These are phyloP conservation scores for Hirtodrosophila trivittata DNA, from an alignment of 2,888 invertebrate genomes.

Conservation along the genomic window DNA sequence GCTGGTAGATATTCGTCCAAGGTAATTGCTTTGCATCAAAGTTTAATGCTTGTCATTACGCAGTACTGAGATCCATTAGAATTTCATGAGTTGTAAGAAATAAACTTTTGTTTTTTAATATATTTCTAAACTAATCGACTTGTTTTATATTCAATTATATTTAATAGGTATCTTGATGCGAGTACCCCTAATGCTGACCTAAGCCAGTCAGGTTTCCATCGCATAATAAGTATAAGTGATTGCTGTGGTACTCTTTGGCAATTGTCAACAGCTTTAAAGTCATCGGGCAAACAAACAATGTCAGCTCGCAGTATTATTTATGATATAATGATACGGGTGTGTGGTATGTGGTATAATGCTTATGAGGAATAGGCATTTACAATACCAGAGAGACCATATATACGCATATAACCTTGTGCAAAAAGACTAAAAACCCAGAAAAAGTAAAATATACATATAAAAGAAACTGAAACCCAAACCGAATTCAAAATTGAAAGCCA, in stretches of 20 bases:
- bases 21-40: slow-evolving; percentile 19
- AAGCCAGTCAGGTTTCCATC: slow-evolving; percentile 22
- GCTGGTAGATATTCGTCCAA: too few relatives aligned
- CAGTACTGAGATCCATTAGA: slow-evolving; percentile 23
- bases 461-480: slow-evolving; percentile 21
- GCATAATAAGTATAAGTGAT: too few relatives aligned
- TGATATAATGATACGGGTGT: slow-evolving; percentile 64
- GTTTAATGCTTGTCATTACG: slow-evolving; percentile 31
- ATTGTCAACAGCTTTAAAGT: slow-evolving; percentile 51
- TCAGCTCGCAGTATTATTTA: slow-evolving; percentile 36
- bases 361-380: slow-evolving; percentile 53
- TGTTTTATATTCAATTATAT: too few relatives aligned
- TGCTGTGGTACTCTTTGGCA: slow-evolving; percentile 36
- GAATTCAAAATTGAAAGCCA: slow-evolving; percentile 34
- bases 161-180: neutral
- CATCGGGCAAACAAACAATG: slow-evolving; percentile 36
- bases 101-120: neutral
- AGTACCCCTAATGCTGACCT: slow-evolving; percentile 38
- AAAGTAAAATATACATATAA: slow-evolving; percentile 21
- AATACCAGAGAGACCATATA: too few relatives aligned
- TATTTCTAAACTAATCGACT: too few relatives aligned
- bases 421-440: slow-evolving; percentile 56
- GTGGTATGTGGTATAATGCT: slow-evolving; percentile 3
- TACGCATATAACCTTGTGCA: slow-evolving; percentile 71
- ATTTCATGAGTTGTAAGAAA: slow-evolving; percentile 5